Base-by-base conservation (phyloP, 2,113 vertebrate species). In the Poecilia latipinna region DNA sequence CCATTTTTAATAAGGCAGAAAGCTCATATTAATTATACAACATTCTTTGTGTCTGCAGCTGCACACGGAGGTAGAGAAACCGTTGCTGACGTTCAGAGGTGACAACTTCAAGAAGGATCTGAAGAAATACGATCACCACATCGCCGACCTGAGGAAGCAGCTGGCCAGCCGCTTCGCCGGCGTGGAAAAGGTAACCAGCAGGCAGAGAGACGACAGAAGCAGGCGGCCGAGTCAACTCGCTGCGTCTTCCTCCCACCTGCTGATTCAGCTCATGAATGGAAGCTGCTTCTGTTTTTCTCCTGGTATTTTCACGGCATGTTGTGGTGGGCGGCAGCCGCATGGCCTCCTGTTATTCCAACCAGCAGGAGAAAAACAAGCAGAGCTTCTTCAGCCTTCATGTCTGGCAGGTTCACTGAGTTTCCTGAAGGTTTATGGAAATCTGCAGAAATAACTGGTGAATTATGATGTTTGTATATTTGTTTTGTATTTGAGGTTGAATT, bases 81-180 rank as follows among this genome's bases (percentile, higher is more conserved):
- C 97, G 0, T 68, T 99, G 62, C 95, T 99, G 74, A 97, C 94
- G 15, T 99, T 99, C 89, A 93, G 98, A 3, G 86, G 85, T 0
- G 97, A 99, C 89, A 96, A 97, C 92, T 98, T 99, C 88, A 99
- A 99, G 94, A 99, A 99, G 80, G 98, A 99, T 92, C 95, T 99
- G 96, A 99, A 99, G 61, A 99, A 98, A 91, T 98, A 97, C 17
- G 98, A 99, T 90, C 97, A 99, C 88, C 96, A 99, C 84, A 97
- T 99, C 1, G 93, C 96, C 0, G 97, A 99, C 90, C 82, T 99
- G 22, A 92, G 98, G 77, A 99, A 99, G 90, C 98, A 99, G 84
- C 95, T 99, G 28, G 94, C 96, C 44, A 96, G 96, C 80, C 97
- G 98, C 75, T 97, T 96, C 0, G 92, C 94, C 0, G 91, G 96